Percentiles rank a stretch among this genome's conserved stretches.
phyloP scores from a whole-genome alignment of 2,113 vertebrate genomes.

The Naja naja region DNA sequence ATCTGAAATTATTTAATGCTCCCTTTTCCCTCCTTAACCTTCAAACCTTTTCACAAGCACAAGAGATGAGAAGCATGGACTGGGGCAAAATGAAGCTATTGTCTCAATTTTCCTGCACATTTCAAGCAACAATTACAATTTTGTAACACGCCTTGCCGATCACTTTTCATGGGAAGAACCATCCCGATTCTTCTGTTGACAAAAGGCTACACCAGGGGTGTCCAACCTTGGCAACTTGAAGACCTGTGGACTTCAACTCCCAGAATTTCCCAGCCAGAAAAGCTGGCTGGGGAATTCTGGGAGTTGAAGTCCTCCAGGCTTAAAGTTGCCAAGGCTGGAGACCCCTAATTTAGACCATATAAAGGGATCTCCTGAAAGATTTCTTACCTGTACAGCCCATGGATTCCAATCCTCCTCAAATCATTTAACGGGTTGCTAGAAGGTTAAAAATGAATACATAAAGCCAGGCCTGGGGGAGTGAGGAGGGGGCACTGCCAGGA shows the following conservation, averaged over 20 bases:
- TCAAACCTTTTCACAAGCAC: neutral
- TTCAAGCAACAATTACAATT: constrained; percentile 32
- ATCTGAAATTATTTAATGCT: neutral
- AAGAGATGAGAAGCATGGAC: neutral
- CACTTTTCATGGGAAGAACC: constrained; percentile 1
- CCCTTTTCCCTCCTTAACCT: neutral
- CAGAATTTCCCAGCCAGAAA: neutral
- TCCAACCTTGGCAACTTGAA: neutral
- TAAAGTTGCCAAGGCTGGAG: neutral
- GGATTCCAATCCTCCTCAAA: neutral
- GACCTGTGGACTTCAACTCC: neutral
- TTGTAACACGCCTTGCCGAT: neutral
- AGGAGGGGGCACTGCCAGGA: neutral
- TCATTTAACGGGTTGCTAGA: neutral
- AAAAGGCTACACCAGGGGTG: neutral
- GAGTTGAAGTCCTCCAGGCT: neutral
- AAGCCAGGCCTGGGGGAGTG: neutral
- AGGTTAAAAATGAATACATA: neutral
- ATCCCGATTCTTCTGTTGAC: neutral
- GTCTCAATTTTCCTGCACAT: constrained; percentile 45
- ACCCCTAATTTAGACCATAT: neutral
- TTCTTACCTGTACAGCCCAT: neutral
- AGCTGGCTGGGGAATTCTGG: neutral
- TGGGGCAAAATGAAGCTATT: neutral
- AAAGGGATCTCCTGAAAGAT: neutral